A percentile compares a stretch with the other conserved stretches of the same genome.
Evolutionary conservation across 2,113 vertebrate genomes (phyloP).

Genomic region (Oryzias curvinotus): DNA sequence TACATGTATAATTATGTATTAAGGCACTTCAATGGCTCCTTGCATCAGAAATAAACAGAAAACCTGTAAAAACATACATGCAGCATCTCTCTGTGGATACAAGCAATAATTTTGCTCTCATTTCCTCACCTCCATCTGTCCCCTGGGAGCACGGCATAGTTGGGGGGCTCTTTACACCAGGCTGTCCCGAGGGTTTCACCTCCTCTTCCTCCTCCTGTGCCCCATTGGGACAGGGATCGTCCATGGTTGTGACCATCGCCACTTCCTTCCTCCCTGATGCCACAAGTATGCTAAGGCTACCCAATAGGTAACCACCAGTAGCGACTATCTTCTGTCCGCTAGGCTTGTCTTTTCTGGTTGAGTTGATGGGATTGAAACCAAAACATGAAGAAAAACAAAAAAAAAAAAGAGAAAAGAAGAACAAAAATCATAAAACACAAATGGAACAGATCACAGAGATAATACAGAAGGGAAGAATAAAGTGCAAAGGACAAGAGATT

Average conservation of each 20-base stretch:
- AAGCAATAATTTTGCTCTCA: conserved; percentile 1
- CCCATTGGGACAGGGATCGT: conserved; percentile 67
- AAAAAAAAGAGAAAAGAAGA: conserved; percentile 13
- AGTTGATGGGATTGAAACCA: conserved; percentile 11
- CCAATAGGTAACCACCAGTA: conserved; percentile 43
- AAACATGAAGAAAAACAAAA: background rate
- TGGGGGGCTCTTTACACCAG: conserved; percentile 31
- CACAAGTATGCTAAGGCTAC: conserved; percentile 58
- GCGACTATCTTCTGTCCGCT: conserved; percentile 49
- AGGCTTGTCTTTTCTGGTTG: conserved; percentile 32
- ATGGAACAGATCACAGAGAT: background rate
- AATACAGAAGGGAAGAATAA: background rate
- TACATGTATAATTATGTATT: background rate
- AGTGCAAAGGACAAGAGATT: conserved; percentile 24
- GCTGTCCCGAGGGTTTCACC: conserved; percentile 42
- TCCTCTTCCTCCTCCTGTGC: conserved; percentile 49
- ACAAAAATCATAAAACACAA: background rate
- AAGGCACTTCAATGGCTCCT: too few species aligned
- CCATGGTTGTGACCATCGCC: conserved; percentile 71
- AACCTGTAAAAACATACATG: too few species aligned
- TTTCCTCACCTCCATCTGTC: conserved; percentile 68
- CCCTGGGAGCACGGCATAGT: conserved; percentile 48
- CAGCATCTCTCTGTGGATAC: too few species aligned
- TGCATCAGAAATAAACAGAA: too few species aligned
- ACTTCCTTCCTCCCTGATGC: conserved; percentile 42